These are phyloP conservation scores for Octodonta nipae DNA, from an alignment of 2,888 invertebrate genomes.

Conservation along the genomic window DNA sequence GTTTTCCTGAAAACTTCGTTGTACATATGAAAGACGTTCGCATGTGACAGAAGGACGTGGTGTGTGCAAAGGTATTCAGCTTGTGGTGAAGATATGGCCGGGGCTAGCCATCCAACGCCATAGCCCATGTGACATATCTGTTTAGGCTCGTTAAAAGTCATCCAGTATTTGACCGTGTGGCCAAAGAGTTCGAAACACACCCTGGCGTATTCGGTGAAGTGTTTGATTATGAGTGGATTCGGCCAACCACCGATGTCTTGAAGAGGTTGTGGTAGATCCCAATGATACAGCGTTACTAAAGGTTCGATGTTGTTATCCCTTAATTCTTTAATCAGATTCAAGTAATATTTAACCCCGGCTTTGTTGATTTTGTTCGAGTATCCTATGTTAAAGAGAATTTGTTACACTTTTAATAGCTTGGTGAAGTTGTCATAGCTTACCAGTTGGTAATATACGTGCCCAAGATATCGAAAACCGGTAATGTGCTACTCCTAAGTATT, in stretches of 20 bases:
- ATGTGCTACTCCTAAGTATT: constrained; percentile 47
- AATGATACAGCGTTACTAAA: constrained; percentile 40
- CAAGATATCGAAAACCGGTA: constrained; percentile 66
- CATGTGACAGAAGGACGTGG: constrained; percentile 51
- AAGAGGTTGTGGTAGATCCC: constrained; percentile 42
- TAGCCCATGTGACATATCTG: constrained; percentile 18
- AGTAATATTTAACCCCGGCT: constrained; percentile 44
- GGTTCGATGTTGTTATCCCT: constrained; percentile 41
- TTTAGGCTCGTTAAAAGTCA: constrained; percentile 41
- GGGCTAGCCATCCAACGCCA: constrained; percentile 20
- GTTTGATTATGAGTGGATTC: constrained; percentile 40
- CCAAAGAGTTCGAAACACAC: constrained; percentile 28
- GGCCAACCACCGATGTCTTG: constrained; percentile 33
- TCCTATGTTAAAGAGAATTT: too few species aligned
- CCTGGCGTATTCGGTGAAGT: constrained; percentile 42
- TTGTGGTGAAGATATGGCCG: constrained; percentile 31
- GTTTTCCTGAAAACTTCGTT: constrained; percentile 38
- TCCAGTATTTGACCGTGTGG: constrained; percentile 34
- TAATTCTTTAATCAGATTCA: constrained; percentile 28
- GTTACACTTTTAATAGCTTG: not conserved
- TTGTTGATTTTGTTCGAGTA: constrained; percentile 51
- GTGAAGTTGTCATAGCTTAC: constrained; percentile 31
- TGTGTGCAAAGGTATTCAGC: constrained; percentile 51
- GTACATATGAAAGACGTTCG: constrained; percentile 48
- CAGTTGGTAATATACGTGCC: constrained; percentile 60